Evolutionary conservation across 2,888 invertebrate species (phyloP), one percentile per base, ranked within the genome.

Genomic region (Microdon myrmicae): DNA sequence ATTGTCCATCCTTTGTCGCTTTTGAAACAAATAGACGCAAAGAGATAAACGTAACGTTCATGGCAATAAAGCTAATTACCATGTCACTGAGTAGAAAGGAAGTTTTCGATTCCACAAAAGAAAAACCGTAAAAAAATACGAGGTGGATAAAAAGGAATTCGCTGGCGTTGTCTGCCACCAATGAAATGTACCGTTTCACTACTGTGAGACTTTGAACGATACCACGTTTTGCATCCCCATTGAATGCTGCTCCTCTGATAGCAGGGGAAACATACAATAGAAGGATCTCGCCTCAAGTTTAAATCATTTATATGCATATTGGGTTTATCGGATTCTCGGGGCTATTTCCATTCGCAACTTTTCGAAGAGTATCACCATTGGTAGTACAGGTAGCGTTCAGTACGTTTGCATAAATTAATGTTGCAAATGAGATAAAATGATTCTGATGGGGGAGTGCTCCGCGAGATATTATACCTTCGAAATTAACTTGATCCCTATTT

Each of bases 251-350:
- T 44, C 39, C 49, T 54, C 29, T 19, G 23, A 4, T 22, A 19
- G 25, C 26, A 22, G n/a, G 16, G n/a, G n/a, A n/a, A n/a, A n/a
- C n/a, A 41, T 26, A 22, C 48, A 23, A 32, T 20, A 51, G 31
- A 38, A 41, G 10, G 19, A 38, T 45, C 48, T 34, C 19, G 34
- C 35, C 55, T 44, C 41, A 43, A 55, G 56, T 47, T 58, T 64
- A 64, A 64, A 64, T 64, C 64, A 64, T 64, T 64, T 64, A 58
- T 58, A 64, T 64, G 64, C 51, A 64, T 64, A 64, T 64, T 64
- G 64, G 51, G 51, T 64, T 51, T 58, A 64, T 64, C 64, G 58
- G 43, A 58, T 47, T 56, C 32, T 37, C 17, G 51, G 31, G 47
- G 58, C 35, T 47, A 37, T 41, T 51, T 61, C 51, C 49, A 41